These are phyloP conservation scores for Equus quagga DNA, from an alignment of 2,113 vertebrate species.

Conservation along the genomic window DNA sequence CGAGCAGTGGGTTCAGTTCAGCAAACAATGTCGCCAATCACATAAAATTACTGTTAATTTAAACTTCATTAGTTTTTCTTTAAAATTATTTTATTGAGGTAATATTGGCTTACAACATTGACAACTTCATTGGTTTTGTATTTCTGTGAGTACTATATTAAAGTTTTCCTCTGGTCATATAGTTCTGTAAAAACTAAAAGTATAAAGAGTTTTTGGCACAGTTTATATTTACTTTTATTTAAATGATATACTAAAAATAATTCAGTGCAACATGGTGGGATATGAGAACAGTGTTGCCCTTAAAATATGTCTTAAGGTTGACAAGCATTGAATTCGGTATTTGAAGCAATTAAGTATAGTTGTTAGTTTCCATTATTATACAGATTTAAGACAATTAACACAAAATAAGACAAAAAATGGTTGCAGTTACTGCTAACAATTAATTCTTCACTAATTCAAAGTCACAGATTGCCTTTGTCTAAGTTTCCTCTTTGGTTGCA, in stretches of 20 bases:
- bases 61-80: neutral
- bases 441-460: neutral
- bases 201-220: neutral
- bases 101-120: too few relatives aligned
- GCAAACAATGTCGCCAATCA: neutral
- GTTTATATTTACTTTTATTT: constrained; percentile 10
- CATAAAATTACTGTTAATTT: neutral
- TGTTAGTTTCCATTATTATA: neutral
- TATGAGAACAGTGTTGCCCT: neutral
- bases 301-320: neutral
- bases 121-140: neutral
- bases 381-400: neutral
- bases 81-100: too few relatives aligned
- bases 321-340: neutral
- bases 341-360: neutral
- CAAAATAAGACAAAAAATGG: neutral
- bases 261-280: neutral
- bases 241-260: neutral
- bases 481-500: neutral
- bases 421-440: neutral
- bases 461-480: neutral
- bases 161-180: neutral
- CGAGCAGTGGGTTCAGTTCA: neutral
- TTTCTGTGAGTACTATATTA: neutral
- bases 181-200: neutral